Conservation (phyloP, 2,113 vertebrate genomes). For the Orientallactaga bullata region DNA sequence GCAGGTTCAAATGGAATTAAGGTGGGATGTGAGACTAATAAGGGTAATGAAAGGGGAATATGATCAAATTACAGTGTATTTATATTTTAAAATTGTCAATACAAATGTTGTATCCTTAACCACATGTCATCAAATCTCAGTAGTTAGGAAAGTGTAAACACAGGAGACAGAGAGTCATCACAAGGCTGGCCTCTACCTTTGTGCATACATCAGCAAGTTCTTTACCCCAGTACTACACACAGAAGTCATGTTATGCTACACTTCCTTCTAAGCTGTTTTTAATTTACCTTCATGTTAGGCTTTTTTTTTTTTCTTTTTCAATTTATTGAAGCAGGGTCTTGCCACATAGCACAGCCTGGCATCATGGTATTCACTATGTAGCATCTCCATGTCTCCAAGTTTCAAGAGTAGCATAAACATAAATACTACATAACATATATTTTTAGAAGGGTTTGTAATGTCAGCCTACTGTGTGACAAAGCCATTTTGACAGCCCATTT, state of each 20-base stretch:
- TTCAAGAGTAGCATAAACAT: not conserved
- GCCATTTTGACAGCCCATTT: not conserved
- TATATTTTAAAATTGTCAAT: no score
- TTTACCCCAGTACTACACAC: not conserved
- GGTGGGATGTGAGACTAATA: no score
- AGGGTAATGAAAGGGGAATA: no score
- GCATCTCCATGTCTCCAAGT: not conserved
- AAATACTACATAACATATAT: not conserved
- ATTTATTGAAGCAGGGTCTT: not conserved
- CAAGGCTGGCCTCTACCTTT: not conserved
- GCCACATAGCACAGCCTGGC: not conserved
- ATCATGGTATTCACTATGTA: not conserved
- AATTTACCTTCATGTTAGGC: slow-evolving; percentile 2
- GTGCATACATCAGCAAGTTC: not conserved
- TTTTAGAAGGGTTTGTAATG: not conserved
- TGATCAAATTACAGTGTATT: no score
- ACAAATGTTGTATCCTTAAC: no score
- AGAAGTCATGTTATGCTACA: not conserved
- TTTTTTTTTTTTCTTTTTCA: not conserved
- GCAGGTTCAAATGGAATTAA: no score
- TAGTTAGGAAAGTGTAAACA: not conserved
- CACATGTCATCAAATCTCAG: no score
- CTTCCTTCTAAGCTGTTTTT: not conserved
- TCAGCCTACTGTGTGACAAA: not conserved
- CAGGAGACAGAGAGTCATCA: not conserved